Conservation (phyloP, 2,797 vertebrate species). For the Notoglanidium macrostoma region DNA sequence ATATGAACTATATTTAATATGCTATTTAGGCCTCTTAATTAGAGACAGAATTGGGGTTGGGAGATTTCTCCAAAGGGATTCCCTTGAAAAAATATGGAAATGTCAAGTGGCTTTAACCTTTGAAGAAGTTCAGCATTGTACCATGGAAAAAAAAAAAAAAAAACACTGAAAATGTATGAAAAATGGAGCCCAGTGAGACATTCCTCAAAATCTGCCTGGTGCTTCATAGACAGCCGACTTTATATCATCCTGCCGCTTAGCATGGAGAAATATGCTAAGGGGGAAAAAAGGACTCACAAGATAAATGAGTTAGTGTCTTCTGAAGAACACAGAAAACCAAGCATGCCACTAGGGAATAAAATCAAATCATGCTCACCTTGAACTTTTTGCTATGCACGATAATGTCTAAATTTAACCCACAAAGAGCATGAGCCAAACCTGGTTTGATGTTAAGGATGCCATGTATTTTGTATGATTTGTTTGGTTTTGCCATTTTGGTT, state of each 20-base stretch:
- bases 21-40: neutral
- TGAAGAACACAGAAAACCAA: constrained; percentile 75
- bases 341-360: constrained; percentile 74
- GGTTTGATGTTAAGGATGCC: constrained; percentile 32
- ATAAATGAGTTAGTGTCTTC: constrained; percentile 77
- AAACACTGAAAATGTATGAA: constrained; percentile 65
- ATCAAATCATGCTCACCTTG: constrained; percentile 78
- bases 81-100: constrained; percentile 11
- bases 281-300: constrained; percentile 69
- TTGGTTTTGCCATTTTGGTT: constrained; percentile 7
- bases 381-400: constrained; percentile 69
- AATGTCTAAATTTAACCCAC: constrained; percentile 76
- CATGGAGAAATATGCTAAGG: constrained; percentile 73
- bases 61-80: constrained; percentile 7
- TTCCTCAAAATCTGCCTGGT: constrained; percentile 62
- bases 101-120: constrained; percentile 53
- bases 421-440: constrained; percentile 63
- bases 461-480: neutral
- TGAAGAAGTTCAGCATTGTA: constrained; percentile 64
- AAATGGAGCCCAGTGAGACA: constrained; percentile 73
- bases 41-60: neutral
- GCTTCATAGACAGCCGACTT: constrained; percentile 71
- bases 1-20: too few species aligned
- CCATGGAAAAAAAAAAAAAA: constrained; percentile 55
- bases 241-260: constrained; percentile 78